Percentiles rank a stretch among this genome's conserved stretches.
Evolutionary conservation across 2,113 vertebrate genomes (phyloP).

Genomic region (Ictalurus punctatus): DNA sequence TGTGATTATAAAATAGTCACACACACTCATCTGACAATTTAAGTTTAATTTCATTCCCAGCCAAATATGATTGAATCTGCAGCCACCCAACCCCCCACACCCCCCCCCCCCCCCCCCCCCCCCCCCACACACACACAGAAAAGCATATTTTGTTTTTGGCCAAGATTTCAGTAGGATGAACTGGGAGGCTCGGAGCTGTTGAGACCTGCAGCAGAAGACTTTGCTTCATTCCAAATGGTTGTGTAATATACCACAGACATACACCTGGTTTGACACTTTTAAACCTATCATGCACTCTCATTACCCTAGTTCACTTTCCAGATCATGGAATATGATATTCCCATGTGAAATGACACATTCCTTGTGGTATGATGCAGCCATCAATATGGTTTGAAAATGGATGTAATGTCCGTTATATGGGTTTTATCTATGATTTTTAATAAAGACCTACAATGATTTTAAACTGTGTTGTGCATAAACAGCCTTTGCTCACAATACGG

Average conservation of each 20-base stretch:
- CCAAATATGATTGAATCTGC: neutral
- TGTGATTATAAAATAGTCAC: neutral
- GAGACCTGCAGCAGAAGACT: conserved; percentile 7
- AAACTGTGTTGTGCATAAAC: neutral
- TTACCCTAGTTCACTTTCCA: neutral
- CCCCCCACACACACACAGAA: no score
- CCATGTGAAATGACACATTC: neutral
- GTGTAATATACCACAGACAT: neutral
- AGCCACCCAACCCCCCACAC: no score
- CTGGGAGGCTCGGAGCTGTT: neutral
- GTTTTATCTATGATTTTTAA: neutral
- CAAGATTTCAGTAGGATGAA: neutral
- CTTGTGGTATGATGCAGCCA: no score
- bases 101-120: no score
- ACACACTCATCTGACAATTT: neutral
- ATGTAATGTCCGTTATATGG: neutral
- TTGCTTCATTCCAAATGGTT: neutral
- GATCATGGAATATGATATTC: neutral
- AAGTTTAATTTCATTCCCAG: neutral
- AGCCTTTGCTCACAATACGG: no score
- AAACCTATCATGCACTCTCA: neutral
- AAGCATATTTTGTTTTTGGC: neutral
- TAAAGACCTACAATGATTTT: neutral
- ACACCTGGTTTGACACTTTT: neutral
- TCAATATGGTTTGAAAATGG: neutral